Base-by-base conservation (phyloP, 2,888 invertebrate species). In the Alitta virens region DNA sequence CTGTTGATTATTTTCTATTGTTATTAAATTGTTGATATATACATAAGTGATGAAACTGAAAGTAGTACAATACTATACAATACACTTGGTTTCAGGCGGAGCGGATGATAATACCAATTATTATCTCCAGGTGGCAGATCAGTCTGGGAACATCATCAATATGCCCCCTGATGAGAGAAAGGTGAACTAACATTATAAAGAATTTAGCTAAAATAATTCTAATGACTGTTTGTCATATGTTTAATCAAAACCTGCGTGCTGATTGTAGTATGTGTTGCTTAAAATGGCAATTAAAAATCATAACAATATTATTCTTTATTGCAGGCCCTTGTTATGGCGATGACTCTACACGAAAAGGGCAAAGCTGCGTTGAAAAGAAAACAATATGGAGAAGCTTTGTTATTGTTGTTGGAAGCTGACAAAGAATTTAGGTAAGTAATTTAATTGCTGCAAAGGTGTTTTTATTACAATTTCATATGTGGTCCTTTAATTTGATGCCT, bases 341-440 rank as follows among this genome's bases (percentile, higher is more conserved):
- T 92, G 84, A 88, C 91, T 2, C 83, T 91, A 52, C 91, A 92
- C 79, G 91, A 91, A 80, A 90, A 91, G 63, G 92, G 91, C 0
- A 85, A 88, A 18, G 84, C 86, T 1, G 88, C 89, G 0, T 83
- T 91, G 68, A 87, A 87, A 72, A 82, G 83, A 12, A 85, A 86
- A 63, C 86, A 90, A 72, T 89, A 87, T 73, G 84, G 89, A 0
- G 86, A 88, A 21, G 91, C 91, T 0, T 78, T 92, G 7, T 85
- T 91, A 5, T 84, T 91, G 67, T 84, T 92, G 23, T 81, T 92
- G 21, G 92, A 92, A 76, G 90, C 92, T 0, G 92, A 92, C 73
- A 84, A 87, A 50, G 88, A 79, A 60, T 80, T 80, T 66, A 75
- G 71, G 68, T 71, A 14, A 46, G 59, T 59, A 3, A 5, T 12